These are phyloP conservation scores for Halcyon senegalensis DNA, from an alignment of 2,113 vertebrate species.

Conservation along the genomic window DNA sequence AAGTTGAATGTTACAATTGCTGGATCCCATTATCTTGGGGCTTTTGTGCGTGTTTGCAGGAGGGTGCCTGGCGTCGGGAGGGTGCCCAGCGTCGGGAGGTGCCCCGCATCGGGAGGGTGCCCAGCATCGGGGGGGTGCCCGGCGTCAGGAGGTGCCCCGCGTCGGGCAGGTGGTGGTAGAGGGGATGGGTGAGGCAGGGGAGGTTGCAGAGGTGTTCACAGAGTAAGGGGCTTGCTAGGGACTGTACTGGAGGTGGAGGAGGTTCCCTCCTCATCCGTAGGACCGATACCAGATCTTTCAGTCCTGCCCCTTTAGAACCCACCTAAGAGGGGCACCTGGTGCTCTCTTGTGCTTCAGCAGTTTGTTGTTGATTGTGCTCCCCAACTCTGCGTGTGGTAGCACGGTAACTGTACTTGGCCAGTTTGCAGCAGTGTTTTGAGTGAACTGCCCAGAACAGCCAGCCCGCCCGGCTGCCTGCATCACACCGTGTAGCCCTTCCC, in stretches of 20 bases:
- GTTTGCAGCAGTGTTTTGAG: constrained; percentile 22
- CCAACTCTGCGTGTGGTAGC: neutral
- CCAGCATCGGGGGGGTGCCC: neutral
- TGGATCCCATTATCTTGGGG: neutral
- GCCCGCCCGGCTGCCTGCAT: neutral
- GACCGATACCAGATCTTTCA: neutral
- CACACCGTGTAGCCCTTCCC: neutral
- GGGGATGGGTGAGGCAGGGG: neutral
- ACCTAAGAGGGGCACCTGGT: neutral
- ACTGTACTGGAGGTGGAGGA: neutral
- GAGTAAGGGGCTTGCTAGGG: neutral
- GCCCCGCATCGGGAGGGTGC: neutral
- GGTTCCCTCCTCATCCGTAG: neutral
- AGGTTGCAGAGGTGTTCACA: neutral
- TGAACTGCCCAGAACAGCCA: neutral
- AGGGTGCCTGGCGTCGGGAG: neutral
- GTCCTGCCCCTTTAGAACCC: neutral
- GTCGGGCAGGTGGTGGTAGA: neutral
- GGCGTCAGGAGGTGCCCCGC: neutral
- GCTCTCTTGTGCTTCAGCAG: neutral
- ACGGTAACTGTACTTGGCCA: neutral
- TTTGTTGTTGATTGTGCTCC: neutral
- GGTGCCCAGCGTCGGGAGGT: no score
- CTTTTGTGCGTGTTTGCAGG: neutral
- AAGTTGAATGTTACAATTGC: neutral